Evolutionary conservation across 2,113 vertebrate genomes (phyloP).

Genomic region (Sebastes schlegelii): DNA sequence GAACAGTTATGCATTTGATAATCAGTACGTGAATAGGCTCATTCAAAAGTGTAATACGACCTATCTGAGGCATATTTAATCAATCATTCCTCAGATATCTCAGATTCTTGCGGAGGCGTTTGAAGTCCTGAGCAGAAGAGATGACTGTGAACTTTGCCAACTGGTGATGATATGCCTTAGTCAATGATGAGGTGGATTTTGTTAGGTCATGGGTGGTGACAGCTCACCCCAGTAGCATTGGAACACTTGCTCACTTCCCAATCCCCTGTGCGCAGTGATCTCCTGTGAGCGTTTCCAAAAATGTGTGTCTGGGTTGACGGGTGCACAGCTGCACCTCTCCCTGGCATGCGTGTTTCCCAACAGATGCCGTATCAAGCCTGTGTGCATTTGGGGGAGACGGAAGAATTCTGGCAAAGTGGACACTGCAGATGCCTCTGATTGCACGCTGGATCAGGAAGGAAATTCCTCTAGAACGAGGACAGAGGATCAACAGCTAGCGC

Average conservation of each 20-base stretch:
- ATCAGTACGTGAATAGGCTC: background rate
- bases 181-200: constrained; percentile 46
- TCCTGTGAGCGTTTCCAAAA: constrained; percentile 40
- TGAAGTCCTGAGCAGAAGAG: constrained; percentile 38
- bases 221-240: constrained; percentile 41
- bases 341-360: constrained; percentile 37
- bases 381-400: constrained; percentile 29
- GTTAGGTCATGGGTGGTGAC: constrained; percentile 58
- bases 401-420: constrained; percentile 69
- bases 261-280: constrained; percentile 22
- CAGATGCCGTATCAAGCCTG: constrained; percentile 66
- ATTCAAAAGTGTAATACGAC: constrained; percentile 7
- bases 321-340: constrained; percentile 68
- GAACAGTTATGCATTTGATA: constrained; percentile 20
- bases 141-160: constrained; percentile 46
- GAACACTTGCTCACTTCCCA: constrained; percentile 28
- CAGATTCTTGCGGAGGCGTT: constrained; percentile 18
- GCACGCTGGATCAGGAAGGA: constrained; percentile 74
- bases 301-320: constrained; percentile 40
- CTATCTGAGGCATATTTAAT: constrained; percentile 15
- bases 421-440: constrained; percentile 76
- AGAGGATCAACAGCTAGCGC: constrained; percentile 44
- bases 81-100: constrained; percentile 18
- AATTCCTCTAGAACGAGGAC: constrained; percentile 71
- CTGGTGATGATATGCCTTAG: constrained; percentile 46